A percentile compares a stretch with the other conserved stretches of the same genome.
Evolutionary conservation across 2,113 vertebrate genomes (phyloP).

Genomic region (Daubentonia madagascariensis): DNA sequence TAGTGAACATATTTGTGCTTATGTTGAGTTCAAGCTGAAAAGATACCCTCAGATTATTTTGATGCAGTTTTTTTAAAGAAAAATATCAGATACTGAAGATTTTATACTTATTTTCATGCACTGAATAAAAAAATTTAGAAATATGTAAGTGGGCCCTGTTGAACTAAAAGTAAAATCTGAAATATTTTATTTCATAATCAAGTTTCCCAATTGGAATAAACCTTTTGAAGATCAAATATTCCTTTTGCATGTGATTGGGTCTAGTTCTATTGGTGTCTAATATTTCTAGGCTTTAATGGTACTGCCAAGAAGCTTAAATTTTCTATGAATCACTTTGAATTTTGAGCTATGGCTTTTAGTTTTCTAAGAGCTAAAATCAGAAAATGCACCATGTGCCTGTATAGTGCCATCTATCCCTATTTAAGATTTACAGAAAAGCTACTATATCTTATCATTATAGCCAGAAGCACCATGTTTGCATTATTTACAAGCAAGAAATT

Average conservation of each 20-base stretch:
- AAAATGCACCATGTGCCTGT: neutral
- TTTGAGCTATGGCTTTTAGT: neutral
- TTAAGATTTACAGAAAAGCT: neutral
- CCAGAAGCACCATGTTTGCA: neutral
- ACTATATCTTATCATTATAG: neutral
- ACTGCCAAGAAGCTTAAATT: neutral
- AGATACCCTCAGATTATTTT: neutral
- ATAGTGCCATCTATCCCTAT: neutral
- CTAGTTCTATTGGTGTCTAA: neutral
- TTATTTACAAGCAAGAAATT: conserved; percentile 33
- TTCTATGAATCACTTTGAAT: neutral
- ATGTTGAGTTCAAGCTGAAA: conserved; percentile 3
- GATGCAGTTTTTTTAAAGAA: neutral
- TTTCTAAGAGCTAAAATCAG: conserved; percentile 28
- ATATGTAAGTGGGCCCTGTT: neutral
- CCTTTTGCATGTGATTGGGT: neutral
- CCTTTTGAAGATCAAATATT: neutral
- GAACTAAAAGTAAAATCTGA: neutral
- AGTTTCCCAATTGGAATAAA: conserved; percentile 22
- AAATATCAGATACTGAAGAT: neutral
- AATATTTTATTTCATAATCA: neutral
- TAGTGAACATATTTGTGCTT: neutral
- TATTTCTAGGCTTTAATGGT: neutral
- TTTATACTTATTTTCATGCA: neutral
- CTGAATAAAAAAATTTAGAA: neutral